phyloP scores from a whole-genome alignment of 2,113 vertebrate species.

The Dunckerocampus dactyliophorus region DNA sequence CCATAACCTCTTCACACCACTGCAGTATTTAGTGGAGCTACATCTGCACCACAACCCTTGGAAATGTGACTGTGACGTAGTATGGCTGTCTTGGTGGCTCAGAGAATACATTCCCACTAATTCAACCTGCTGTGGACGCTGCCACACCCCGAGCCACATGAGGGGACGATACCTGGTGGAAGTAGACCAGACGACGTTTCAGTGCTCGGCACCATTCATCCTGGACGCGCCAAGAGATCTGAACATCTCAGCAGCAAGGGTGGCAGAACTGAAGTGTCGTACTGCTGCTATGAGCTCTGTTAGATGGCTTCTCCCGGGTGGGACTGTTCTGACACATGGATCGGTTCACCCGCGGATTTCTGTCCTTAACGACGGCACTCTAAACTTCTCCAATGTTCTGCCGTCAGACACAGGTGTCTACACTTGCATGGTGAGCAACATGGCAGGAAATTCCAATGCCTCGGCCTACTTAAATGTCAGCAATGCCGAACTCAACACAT shows the following conservation, averaged over 20 bases:
- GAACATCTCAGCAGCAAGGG: conserved; percentile 92
- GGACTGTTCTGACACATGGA: conserved; percentile 91
- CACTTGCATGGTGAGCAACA: conserved; percentile 97
- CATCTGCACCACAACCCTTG: conserved; percentile 98
- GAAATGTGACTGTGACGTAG: conserved; percentile 94
- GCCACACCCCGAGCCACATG: conserved; percentile 88
- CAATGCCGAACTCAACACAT: conserved; percentile 94
- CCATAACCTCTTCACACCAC: conserved; percentile 92
- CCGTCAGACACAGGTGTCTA: conserved; percentile 88
- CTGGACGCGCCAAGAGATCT: conserved; percentile 90
- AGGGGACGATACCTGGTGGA: conserved; percentile 90
- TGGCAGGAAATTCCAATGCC: conserved; percentile 95
- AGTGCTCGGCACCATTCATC: conserved; percentile 94
- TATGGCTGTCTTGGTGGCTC: conserved; percentile 97
- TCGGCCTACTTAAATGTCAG: conserved; percentile 97
- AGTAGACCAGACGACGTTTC: conserved; percentile 90
- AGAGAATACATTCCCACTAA: conserved; percentile 96
- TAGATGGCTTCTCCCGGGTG: conserved; percentile 91
- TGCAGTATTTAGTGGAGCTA: conserved; percentile 93
- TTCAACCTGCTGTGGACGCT: conserved; percentile 95
- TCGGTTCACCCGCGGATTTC: conserved; percentile 87
- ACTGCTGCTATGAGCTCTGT: conserved; percentile 94
- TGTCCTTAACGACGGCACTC: conserved; percentile 90
- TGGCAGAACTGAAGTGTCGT: conserved; percentile 90
- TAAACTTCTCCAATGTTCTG: conserved; percentile 93